phyloP scores from a whole-genome alignment of 35 echinoderm and acorn worm species.

The Apostichopus parvimensis region DNA sequence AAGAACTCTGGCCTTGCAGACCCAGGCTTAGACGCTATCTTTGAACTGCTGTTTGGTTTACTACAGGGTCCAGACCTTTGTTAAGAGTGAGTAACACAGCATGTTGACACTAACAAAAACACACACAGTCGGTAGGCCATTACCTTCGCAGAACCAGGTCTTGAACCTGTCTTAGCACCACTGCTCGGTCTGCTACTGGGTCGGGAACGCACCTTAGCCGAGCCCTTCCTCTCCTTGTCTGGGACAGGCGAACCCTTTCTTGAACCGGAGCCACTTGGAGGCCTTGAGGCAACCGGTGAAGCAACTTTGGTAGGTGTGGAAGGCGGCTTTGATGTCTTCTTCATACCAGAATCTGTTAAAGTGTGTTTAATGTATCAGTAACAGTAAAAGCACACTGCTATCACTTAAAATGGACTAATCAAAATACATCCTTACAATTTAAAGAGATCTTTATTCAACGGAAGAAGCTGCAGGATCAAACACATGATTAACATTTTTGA shows the following conservation, averaged over 20 bases:
- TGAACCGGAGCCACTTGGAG: slow-evolving; percentile 48
- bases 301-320: slow-evolving; percentile 24
- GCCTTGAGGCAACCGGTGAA: slow-evolving; percentile 63
- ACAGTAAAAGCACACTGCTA: too few species aligned
- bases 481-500: too few species aligned
- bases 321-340: background rate
- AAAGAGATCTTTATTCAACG: too few species aligned
- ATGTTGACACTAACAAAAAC: too few species aligned
- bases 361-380: too few species aligned
- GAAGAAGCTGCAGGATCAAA: too few species aligned
- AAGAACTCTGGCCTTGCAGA: too few species aligned
- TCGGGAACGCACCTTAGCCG: slow-evolving; percentile 46
- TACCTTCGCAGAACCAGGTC: slow-evolving; percentile 83
- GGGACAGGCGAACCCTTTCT: slow-evolving; percentile 58
- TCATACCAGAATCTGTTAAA: slow-evolving; percentile 1
- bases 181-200: slow-evolving; percentile 35
- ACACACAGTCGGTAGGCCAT: background rate
- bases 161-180: slow-evolving; percentile 44
- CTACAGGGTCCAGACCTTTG: background rate
- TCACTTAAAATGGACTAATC: too few species aligned
- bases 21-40: too few species aligned
- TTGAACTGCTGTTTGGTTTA: too few species aligned
- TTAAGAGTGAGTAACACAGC: too few species aligned
- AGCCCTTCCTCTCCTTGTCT: slow-evolving; percentile 45
- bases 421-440: too few species aligned